Evolutionary conservation across 2,888 invertebrate species (phyloP), one percentile per base, ranked within the genome.

Genomic region (Diabrotica balteata): DNA sequence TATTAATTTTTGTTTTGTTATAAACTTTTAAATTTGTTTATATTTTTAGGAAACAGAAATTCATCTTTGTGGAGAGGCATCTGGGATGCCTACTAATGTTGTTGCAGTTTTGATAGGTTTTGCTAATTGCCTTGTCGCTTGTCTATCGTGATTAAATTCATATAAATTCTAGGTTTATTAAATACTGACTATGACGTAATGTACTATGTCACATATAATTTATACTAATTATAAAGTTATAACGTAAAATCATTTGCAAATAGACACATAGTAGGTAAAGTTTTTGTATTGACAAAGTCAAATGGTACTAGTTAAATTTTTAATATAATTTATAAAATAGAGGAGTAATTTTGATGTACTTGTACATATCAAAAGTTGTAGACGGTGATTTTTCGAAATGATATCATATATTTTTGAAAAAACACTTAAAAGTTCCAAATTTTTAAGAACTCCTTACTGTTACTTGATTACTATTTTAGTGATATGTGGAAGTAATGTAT

Each of bases 1-100:
- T 32, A 5, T 32, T 32, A 5, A 4, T 32, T 32, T 32, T 32
- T 32, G 32, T 32, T 32, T 32, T 32, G 5, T 32, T 32, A 4
- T 32, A 32, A 32, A 32, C 32, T 32, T 32, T 32, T 32, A 32
- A 32, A 32, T 32, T 1, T 32, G 45, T 51, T 50, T 65, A 67
- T 69, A 65, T 68, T 82, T 84, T 46, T 81, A 90, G 90, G 90
- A 90, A 85, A 90, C 88, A 73, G 90, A 89, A 81, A 90, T 90
- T 74, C 87, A 86, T 74, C 87, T 89, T 44, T 90, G 90, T 79
- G 89, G 90, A 71, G 79, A 79, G 4, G 87, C 88, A 73, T 76
- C 80, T 63, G 74, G 76, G 60, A 72, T 77, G 63, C 59, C 72
- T 54, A 63, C 69, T 60, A 76, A 70, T 66, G 68, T 74, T 60